phyloP scores from a whole-genome alignment of 2,888 invertebrate genomes.

The Macaria notata region DNA sequence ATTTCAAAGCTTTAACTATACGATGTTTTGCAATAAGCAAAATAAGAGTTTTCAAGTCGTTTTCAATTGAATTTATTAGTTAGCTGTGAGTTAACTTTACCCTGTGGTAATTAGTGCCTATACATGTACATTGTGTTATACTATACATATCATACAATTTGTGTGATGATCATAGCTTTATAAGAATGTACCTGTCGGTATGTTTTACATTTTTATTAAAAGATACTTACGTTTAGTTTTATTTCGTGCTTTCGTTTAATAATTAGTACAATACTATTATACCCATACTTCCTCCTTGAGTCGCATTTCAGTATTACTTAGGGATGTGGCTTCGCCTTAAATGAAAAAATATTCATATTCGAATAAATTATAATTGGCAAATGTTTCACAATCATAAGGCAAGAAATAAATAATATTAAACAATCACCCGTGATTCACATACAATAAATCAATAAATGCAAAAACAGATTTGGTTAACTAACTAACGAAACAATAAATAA shows the following conservation, averaged over 20 bases:
- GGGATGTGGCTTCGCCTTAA: too few relatives aligned
- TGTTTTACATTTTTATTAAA: slow-evolving; percentile 36
- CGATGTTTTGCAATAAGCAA: not conserved
- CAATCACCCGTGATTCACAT: slow-evolving; percentile 5
- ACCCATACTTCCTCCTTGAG: not conserved
- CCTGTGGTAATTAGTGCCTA: slow-evolving; percentile 16
- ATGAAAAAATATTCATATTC: too few relatives aligned
- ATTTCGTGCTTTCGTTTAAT: slow-evolving; percentile 31
- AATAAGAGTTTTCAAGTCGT: not conserved
- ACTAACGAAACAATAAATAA: not conserved
- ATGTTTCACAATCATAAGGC: slow-evolving; percentile 17
- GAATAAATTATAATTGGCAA: slow-evolving; percentile 22
- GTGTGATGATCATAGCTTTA: slow-evolving; percentile 48
- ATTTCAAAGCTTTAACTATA: not conserved
- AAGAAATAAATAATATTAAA: slow-evolving; percentile 1
- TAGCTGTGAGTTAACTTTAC: slow-evolving; percentile 13
- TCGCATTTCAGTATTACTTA: too few relatives aligned
- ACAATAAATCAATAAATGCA: slow-evolving; percentile 4
- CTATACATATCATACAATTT: not conserved
- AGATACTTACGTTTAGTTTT: slow-evolving; percentile 35
- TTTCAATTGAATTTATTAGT: slow-evolving; percentile 8
- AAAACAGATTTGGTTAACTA: slow-evolving; percentile 5
- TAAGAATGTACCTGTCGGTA: slow-evolving; percentile 66
- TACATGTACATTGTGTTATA: slow-evolving; percentile 14
- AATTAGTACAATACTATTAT: not conserved